Conservation (phyloP, 1,140 invertebrate genomes). For the Condylostylus longicornis region DNA sequence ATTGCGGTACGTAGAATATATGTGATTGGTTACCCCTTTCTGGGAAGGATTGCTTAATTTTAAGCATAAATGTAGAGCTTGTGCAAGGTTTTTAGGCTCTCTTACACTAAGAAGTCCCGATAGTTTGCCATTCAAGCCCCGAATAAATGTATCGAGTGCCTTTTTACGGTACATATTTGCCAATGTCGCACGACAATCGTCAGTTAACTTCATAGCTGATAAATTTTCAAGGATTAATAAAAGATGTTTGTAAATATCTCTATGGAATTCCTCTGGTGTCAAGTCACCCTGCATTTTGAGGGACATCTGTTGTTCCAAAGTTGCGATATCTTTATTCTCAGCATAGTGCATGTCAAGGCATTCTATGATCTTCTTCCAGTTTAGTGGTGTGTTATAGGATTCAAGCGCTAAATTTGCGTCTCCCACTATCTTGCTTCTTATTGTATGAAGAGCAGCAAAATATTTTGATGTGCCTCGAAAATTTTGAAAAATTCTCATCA, state of each 20-base stretch:
- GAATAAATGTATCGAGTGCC: too few relatives aligned
- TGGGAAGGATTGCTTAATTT: too few relatives aligned
- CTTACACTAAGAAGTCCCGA: too few relatives aligned
- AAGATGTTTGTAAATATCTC: neutral
- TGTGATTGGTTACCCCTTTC: too few relatives aligned
- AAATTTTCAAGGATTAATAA: neutral
- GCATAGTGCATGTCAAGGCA: neutral
- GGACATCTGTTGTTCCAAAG: neutral
- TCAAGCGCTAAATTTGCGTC: neutral
- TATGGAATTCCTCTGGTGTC: neutral
- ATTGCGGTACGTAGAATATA: too few relatives aligned
- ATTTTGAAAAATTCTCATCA: neutral
- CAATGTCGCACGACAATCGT: too few relatives aligned
- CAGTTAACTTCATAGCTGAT: neutral
- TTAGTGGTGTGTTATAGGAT: neutral
- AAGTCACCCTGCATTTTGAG: neutral
- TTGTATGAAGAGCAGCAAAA: neutral
- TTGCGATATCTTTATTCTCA: neutral
- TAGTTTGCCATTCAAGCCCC: too few relatives aligned
- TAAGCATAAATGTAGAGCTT: too few relatives aligned
- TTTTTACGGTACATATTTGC: too few relatives aligned
- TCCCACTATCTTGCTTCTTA: neutral
- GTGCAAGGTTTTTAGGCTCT: too few relatives aligned
- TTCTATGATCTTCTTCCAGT: neutral
- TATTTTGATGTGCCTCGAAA: neutral